phyloP scores from a whole-genome alignment of 92 coral and sea anemone genomes.

The Metridium senile region DNA sequence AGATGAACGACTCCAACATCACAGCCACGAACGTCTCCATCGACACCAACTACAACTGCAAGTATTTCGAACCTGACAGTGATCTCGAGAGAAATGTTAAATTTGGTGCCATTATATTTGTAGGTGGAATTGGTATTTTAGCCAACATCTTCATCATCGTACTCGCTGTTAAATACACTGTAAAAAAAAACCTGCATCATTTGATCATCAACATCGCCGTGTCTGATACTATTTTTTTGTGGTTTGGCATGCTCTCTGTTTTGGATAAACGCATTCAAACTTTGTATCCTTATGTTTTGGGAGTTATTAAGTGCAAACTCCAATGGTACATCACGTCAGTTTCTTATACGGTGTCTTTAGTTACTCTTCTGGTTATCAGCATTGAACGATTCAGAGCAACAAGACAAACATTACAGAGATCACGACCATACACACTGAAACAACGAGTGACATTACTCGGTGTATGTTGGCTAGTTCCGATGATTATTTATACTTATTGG shows the following conservation, averaged over 20 bases:
- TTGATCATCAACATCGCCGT: slow-evolving; percentile 20
- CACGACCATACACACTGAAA: background rate
- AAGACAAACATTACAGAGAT: background rate
- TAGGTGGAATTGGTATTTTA: background rate
- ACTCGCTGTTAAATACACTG: slow-evolving; percentile 6
- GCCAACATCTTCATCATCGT: slow-evolving; percentile 14
- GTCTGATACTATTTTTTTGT: background rate
- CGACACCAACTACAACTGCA: background rate
- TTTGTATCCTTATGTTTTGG: too few relatives aligned
- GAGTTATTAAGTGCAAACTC: background rate
- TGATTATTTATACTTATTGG: too few relatives aligned
- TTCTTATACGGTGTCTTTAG: background rate
- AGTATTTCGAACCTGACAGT: background rate
- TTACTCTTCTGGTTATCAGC: background rate
- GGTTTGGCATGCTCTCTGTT: background rate
- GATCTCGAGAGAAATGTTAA: background rate
- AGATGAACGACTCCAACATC: background rate
- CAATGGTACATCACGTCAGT: background rate
- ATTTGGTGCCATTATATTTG: background rate
- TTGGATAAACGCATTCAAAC: too few relatives aligned
- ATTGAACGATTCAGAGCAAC: background rate
- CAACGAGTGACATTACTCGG: background rate
- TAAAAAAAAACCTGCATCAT: slow-evolving; percentile 17
- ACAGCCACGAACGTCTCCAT: background rate
- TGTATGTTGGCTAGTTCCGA: background rate